Conservation (phyloP, 2,888 invertebrate genomes). For the Polia nebulosa region DNA sequence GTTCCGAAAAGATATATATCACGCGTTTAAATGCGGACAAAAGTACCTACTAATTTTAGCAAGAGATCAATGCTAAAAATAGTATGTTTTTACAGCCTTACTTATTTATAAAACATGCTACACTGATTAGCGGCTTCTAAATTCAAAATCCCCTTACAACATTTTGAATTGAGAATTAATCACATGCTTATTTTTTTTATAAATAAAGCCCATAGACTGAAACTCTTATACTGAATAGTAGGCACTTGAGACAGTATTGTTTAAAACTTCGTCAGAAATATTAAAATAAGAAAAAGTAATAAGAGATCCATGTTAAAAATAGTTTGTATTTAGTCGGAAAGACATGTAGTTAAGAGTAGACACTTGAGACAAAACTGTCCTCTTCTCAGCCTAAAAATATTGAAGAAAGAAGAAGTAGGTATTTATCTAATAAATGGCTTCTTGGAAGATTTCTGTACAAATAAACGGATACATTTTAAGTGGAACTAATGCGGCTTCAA, state of each 20-base stretch:
- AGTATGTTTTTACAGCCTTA: neutral
- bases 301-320: neutral
- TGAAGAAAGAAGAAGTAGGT: too few relatives aligned
- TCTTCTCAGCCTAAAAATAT: neutral
- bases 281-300: too few relatives aligned
- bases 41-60: neutral
- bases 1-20: conserved; percentile 14
- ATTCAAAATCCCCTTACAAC: too few relatives aligned
- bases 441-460: neutral
- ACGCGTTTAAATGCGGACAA: neutral
- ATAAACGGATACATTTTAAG: neutral
- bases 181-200: too few relatives aligned
- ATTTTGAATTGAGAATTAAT: too few relatives aligned
- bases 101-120: too few relatives aligned
- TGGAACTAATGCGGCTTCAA: neutral
- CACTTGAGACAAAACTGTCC: neutral
- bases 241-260: too few relatives aligned
- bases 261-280: too few relatives aligned
- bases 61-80: neutral
- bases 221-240: too few relatives aligned
- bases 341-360: neutral
- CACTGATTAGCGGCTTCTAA: too few relatives aligned
- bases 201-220: too few relatives aligned
- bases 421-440: neutral
- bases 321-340: neutral